Conservation (phyloP, 2,888 invertebrate species). For the Vandiemenella viatica region DNA sequence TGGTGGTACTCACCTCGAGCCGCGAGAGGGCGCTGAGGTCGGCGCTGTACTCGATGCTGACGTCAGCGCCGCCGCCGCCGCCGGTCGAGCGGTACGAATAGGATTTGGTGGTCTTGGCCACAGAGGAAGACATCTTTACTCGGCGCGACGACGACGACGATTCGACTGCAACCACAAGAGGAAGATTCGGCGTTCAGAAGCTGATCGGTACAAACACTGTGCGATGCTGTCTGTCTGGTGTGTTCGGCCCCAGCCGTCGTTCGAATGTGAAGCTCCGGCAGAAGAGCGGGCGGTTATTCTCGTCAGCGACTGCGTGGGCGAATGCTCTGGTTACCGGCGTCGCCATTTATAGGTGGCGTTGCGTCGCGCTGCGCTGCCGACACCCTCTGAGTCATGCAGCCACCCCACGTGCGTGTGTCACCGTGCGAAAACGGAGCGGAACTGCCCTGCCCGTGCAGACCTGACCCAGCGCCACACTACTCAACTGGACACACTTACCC, state of each 20-base stretch:
- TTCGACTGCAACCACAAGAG: not conserved
- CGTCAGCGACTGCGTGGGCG: not conserved
- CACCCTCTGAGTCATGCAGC: too few species aligned
- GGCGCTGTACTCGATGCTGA: constrained; percentile 88
- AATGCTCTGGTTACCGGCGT: not conserved
- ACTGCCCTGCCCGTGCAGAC: too few species aligned
- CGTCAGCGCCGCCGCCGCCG: constrained; percentile 56
- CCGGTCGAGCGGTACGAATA: constrained; percentile 84
- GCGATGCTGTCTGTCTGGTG: too few species aligned
- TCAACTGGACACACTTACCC: too few species aligned
- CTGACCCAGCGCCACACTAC: too few species aligned
- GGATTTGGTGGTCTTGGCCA: constrained; percentile 65
- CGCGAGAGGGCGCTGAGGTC: constrained; percentile 88
- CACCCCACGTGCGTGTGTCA: too few species aligned
- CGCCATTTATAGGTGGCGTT: too few species aligned
- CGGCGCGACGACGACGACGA: not conserved
- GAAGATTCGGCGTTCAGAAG: too few species aligned
- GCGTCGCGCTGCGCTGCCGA: too few species aligned
- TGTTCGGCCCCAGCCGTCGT: not conserved
- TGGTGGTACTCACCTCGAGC: constrained; percentile 72
- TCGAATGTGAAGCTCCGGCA: not conserved
- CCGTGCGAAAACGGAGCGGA: too few species aligned
- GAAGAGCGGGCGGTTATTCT: not conserved
- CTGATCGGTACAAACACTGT: too few species aligned
- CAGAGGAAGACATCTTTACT: constrained; percentile 23